Base-by-base conservation (phyloP, 1,140 invertebrate species). In the Elymnias hypermnestra region DNA sequence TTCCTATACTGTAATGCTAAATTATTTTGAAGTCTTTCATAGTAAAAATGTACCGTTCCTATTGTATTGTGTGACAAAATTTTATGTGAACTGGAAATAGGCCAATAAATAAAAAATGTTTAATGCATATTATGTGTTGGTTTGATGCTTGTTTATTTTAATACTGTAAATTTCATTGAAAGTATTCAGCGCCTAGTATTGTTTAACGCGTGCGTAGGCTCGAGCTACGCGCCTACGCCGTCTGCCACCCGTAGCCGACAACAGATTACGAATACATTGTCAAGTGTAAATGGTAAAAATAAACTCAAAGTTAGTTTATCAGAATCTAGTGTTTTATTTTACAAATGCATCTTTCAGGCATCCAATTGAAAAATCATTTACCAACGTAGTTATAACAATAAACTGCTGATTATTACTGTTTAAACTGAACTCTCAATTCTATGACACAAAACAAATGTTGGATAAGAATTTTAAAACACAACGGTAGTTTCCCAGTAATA, bases 291-390 rank as follows among this genome's bases (percentile, higher is more conserved):
- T 87, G 83, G 86, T 87, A 86, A 86, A 78, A 87, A 87, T 87
- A 87, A 87, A 87, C 84, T 87, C 83, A 87, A 86, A 87, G 84
- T 86, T 87, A 87, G 86, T 87, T 87, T 87, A 87, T 87, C 86
- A 87, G 78, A 87, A 12, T 75, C 61, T 65, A 52, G 71, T 81
- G 69, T 83, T 83, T 83, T 65, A 84, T 83, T 83, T 79, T 63
- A 55, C 3, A 54, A 37, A 40, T 19, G 48, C 54, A 62, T 18
- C 39, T 31, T 28, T 22, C 21, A 5, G 5, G 21, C 2, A 22
- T 6, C 5, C 21, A 22, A 1, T 22, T 5, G 1, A 22, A 8
- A 1, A 1, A 8, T 22, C 5, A 5, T 6, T n/a, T n/a, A n/a
- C n/a, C n/a, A n/a, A n/a, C n/a, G n/a, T n/a, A n/a, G n/a, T n/a